Percentiles rank a stretch among this genome's conserved stretches.
Evolutionary conservation across 2,888 invertebrate species (phyloP).

Genomic region (Caenorhabditis parvicauda): DNA sequence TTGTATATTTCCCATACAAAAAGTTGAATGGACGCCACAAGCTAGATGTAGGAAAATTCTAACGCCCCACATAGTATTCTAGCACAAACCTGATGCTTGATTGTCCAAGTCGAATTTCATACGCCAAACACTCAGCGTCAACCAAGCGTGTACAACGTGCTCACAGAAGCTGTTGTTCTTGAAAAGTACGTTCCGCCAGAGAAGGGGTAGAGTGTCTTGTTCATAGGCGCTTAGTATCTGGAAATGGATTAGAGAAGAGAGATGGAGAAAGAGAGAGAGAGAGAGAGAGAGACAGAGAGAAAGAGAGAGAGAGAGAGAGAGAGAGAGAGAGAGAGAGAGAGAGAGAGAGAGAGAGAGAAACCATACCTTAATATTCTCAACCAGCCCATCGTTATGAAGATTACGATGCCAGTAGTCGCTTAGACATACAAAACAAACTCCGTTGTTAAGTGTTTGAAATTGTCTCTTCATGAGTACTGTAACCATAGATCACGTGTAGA

Average conservation of each 20-base stretch:
- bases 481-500: no score
- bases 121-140: constrained; percentile 8
- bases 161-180: constrained; percentile 48
- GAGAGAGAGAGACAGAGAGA: no score
- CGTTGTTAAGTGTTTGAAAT: not conserved
- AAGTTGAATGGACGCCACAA: no score
- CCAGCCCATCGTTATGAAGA: constrained; percentile 12
- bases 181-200: constrained; percentile 18
- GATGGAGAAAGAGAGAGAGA: not conserved
- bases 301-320: no score
- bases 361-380: constrained; percentile 13
- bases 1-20: no score
- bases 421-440: constrained; percentile 15
- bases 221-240: constrained; percentile 27
- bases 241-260: constrained; percentile 1
- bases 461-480: no score
- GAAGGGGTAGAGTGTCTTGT: constrained; percentile 40
- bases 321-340: no score
- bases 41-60: not conserved
- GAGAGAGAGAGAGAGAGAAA: no score
- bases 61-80: constrained; percentile 7
- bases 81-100: no score
- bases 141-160: constrained; percentile 46
- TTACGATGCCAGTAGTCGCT: constrained; percentile 19
- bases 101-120: constrained; percentile 11